Conservation (phyloP, 2,797 vertebrate genomes). For the Hylomyscus alleni region DNA sequence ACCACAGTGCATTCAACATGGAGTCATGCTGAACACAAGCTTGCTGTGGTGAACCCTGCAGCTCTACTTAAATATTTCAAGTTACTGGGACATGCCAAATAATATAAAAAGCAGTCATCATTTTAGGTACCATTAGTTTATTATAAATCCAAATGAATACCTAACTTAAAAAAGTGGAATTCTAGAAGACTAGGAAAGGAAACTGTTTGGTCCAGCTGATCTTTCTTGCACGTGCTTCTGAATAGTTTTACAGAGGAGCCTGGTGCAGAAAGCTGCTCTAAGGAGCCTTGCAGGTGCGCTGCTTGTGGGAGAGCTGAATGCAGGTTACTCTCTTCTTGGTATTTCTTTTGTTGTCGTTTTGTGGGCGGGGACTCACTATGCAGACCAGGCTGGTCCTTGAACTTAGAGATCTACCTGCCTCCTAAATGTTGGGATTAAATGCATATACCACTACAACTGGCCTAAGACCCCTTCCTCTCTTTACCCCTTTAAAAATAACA, state of each 20-base stretch:
- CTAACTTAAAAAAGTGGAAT: slow-evolving; percentile 48
- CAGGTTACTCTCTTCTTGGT: not conserved
- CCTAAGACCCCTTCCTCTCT: not conserved
- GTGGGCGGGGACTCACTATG: not conserved
- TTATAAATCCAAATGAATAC: slow-evolving; percentile 50
- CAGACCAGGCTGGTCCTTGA: not conserved
- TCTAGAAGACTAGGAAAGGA: slow-evolving; percentile 37
- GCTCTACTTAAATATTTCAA: slow-evolving; percentile 34
- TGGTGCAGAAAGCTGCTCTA: not conserved
- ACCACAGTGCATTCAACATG: not conserved
- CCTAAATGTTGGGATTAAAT: not conserved
- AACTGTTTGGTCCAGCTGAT: not conserved
- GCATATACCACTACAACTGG: not conserved
- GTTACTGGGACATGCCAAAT: slow-evolving; percentile 30
- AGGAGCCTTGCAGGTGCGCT: not conserved
- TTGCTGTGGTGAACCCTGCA: not conserved
- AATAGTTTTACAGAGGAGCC: not conserved
- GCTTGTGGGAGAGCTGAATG: not conserved
- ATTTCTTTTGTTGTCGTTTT: not conserved
- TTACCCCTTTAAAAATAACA: slow-evolving; percentile 6
- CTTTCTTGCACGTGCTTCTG: not conserved
- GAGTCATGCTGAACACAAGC: not conserved
- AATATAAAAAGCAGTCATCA: slow-evolving; percentile 39
- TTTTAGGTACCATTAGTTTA: slow-evolving; percentile 32
- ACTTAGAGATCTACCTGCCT: not conserved